These are phyloP conservation scores for Drosophila longiperda DNA, from an alignment of 2,888 invertebrate species.

Conservation along the genomic window DNA sequence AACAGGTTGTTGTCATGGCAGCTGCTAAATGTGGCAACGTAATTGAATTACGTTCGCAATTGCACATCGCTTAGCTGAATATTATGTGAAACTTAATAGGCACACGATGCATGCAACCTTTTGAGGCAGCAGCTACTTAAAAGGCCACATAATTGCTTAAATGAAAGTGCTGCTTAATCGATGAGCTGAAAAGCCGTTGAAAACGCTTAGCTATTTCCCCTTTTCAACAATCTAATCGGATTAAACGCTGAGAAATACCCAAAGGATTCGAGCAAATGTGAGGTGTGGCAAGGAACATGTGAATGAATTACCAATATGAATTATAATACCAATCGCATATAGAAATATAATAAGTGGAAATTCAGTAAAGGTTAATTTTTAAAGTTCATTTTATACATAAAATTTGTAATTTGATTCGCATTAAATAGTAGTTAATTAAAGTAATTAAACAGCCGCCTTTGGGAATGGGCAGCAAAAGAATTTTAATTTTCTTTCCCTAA, in stretches of 20 bases:
- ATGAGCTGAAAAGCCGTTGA: constrained; percentile 4
- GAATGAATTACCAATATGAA: background rate
- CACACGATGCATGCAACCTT: constrained; percentile 18
- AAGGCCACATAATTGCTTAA: constrained; percentile 17
- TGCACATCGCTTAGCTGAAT: constrained; percentile 25
- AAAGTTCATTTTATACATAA: background rate
- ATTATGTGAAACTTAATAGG: constrained; percentile 33
- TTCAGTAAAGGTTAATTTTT: background rate
- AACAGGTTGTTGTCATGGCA: constrained; percentile 1
- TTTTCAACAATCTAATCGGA: constrained; percentile 1
- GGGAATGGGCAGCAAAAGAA: background rate
- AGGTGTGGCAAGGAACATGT: background rate
- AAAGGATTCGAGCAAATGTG: background rate
- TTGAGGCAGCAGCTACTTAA: constrained; percentile 10
- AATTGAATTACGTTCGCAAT: constrained; percentile 30
- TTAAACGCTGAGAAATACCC: background rate
- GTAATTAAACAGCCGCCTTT: background rate
- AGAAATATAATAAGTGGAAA: background rate
- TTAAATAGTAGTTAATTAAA: background rate
- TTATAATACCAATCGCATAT: background rate
- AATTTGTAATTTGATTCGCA: background rate
- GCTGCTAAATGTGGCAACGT: constrained; percentile 1
- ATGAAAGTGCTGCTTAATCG: constrained; percentile 16
- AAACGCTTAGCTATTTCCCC: constrained; percentile 19
- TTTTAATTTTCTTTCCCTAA: constrained; percentile 1